A percentile compares a stretch with the other conserved stretches of the same genome.
These are phyloP conservation scores for Rhipidura dahli DNA, from an alignment of 2,113 vertebrate species.

Conservation along the genomic window DNA sequence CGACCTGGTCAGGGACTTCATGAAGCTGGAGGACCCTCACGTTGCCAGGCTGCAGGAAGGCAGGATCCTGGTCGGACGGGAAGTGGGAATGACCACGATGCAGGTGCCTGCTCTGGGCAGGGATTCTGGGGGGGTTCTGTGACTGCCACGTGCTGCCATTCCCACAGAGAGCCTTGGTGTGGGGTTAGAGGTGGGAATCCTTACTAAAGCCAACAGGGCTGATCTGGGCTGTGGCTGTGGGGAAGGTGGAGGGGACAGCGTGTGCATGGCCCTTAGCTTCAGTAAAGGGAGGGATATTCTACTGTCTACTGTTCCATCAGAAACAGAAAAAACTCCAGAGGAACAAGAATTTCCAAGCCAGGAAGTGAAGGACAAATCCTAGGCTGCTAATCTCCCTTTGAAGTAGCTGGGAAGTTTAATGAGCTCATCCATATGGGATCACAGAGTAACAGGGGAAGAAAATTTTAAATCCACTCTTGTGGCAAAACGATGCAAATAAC, in stretches of 20 bases:
- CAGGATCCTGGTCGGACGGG: conserved; percentile 83
- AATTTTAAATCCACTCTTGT: not conserved
- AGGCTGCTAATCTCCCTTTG: not conserved
- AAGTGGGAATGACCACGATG: conserved; percentile 90
- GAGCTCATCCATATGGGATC: not conserved
- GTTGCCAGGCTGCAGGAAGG: conserved; percentile 83
- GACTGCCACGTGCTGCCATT: not conserved
- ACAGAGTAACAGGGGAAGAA: not conserved
- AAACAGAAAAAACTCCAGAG: not conserved
- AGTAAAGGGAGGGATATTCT: not conserved
- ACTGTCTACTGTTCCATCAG: not conserved
- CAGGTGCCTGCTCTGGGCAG: conserved; percentile 76
- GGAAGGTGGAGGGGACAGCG: not conserved
- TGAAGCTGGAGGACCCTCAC: conserved; percentile 88
- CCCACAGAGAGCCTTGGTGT: not conserved
- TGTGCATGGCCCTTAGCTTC: not conserved
- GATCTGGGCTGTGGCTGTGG: not conserved
- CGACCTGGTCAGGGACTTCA: conserved; percentile 86
- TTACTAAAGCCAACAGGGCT: not conserved
- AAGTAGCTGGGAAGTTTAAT: not conserved
- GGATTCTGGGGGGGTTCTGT: rapidly evolving
- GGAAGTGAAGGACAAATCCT: not conserved
- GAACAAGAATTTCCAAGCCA: not conserved
- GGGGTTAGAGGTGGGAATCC: not conserved
- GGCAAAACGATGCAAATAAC: not conserved